Base-by-base conservation (phyloP, 92 coral and sea anemone genomes). In the Siderastrea radians region DNA sequence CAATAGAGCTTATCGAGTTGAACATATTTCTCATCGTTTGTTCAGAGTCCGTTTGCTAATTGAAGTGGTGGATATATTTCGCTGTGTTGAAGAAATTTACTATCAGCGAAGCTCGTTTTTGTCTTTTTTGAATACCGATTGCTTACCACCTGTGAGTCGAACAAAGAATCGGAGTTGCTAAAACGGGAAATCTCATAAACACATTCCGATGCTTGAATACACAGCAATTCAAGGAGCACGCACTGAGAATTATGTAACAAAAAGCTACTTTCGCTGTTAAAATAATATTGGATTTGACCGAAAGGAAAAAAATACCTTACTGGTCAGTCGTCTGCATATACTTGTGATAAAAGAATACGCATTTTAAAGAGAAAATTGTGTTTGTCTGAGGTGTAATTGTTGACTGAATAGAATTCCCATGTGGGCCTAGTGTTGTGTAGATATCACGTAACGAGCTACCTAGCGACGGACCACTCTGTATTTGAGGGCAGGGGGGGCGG, bases 1-100 rank as follows among this genome's bases (percentile, higher is more conserved):
- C 8, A 79, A 78, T 3, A 55, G 1, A 38, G 54, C 65, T 79
- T 64, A 48, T 10, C 2, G 16, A 44, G 17, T 17, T 70, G 17
- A 48, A 61, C 38, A 26, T 58, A 69, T 70, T 82, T 45, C 44
- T 76, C 50, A 5, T 10, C 46, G 67, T 82, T 82, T 82, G 55
- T 70, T 82, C 68, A 55, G 68, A n/a, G 53, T 81, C 43, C 59
- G 52, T 48, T 81, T 81, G 38, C 69, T 54, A 69, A 57, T 69
- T 67, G 59, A 55, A 7, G 55, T 15, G 52, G 45, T 82, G 75
- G 57, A 70, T 71, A 46, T 46, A 16, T 71, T 70, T 44, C 45
- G 15, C 85, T n/a, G 38, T 67, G 15, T 53, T 38, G 52, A 52
- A n/a, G 26, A 11, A 49, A 12, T 19, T 50, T 49, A 49, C 45